Base-by-base conservation (phyloP, 2,113 vertebrate species). In the Odontesthes bonariensis region DNA sequence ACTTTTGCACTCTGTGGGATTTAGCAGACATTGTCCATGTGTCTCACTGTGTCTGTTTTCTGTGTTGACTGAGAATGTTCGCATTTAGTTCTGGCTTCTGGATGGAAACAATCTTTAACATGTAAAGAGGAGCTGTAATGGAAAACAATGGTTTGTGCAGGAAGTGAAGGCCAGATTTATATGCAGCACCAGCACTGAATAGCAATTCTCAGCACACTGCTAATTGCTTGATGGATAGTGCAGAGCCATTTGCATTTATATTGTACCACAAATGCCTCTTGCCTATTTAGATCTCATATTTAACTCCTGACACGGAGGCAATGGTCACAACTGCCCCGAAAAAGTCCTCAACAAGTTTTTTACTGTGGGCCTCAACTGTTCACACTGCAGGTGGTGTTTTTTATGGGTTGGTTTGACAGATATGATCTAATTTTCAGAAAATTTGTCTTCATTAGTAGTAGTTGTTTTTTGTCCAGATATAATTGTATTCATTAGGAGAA, bases 221-320 rank as follows among this genome's bases (percentile, higher is more conserved):
- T 92, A 91, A 93, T 93, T 93, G 90, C 89, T 89, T 89, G 90
- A 91, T 91, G 90, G 91, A 93, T 91, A 90, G 86, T 77, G 73
- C 58, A 27, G 69, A 85, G 35, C 51, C 35, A 90, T 92, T 94
- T 91, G 91, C 90, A 92, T 93, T 90, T 90, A 88, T 91, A 92
- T 92, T 87, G 82, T 79, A 79, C 68, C 79, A 83, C 75, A 75
- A 72, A 80, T 64, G 19, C 78, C 86, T 82, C 88, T 86, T 76
- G 82, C 77, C 68, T 84, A 75, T 91, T 91, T 86, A 82, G 79
- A 86, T 68, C 79, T 83, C 72, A 82, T 90, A 84, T 86, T 89
- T 88, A 88, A 86, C 86, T 82, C 80, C 80, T 86, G 86, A 89
- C 87, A 88, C 83, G 23, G 62, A 64, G 68, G 83, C 84, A 87